Base-by-base conservation (phyloP, 2,113 vertebrate species). In the Lutjanus erythropterus region DNA sequence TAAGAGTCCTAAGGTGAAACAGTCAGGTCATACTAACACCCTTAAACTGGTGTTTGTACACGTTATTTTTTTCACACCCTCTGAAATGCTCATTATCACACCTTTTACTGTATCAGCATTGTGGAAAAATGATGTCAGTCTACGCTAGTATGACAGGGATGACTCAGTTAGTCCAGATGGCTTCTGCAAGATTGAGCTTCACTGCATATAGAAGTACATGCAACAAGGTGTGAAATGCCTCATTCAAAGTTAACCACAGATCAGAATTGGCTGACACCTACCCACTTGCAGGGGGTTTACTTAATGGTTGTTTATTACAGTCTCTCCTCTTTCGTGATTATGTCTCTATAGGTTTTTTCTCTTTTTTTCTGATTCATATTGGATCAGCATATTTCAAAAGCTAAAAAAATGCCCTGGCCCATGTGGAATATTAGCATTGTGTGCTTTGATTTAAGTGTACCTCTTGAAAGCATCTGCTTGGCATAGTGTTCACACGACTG, bases 161-260 rank as follows among this genome's bases (percentile, higher is more conserved):
- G 76, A 80, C 50, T 84, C 53, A 79, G 58, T 74, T 56, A 16
- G 52, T 42, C 47, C 55, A 81, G 64, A 76, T 71, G 81, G 71
- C 60, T 70, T 81, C 88, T 75, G 68, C 60, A 85, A 73, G 80
- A 81, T 77, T 81, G 9, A 35, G 47, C 39, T 72, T 31, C 73
- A 59, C 60, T 56, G 58, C 71, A 69, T 44, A 80, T 33, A 44
- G 55, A 74, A 41, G 71, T 53, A 71, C 69, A 78, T 37, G 73
- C 60, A 50, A 41, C 46, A 66, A 82, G 83, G 81, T 85, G 86
- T 82, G 74, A 90, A 90, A 84, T 77, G 41, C 44, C 74, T 87
- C 74, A 84, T 83, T 89, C 80, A 82, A 80, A 69, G 72, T 70
- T 74, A 64, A 85, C 83, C 80, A 80, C 71, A 62, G 49, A 62